Conservation (phyloP, 2,797 vertebrate species). For the Amniataba percoides region DNA sequence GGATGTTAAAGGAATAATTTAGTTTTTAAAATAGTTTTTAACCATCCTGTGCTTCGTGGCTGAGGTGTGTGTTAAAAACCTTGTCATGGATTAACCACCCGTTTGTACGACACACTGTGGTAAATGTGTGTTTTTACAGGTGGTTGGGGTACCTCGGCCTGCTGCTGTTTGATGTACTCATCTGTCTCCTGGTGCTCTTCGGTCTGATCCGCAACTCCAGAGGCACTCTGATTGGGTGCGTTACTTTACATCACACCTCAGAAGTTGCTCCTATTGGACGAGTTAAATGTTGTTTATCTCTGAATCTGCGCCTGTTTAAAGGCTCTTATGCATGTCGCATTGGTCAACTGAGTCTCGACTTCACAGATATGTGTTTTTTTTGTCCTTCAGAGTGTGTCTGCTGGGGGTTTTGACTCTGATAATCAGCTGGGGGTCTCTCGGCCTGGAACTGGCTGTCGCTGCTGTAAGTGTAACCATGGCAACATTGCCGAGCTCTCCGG, state of each 20-base stretch:
- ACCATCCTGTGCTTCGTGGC: background rate
- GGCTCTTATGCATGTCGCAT: background rate
- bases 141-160: conserved; percentile 94
- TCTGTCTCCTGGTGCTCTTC: conserved; percentile 94
- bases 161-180: conserved; percentile 92
- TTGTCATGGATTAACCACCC: background rate
- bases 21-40: background rate
- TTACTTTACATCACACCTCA: background rate
- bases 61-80: background rate
- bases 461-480: conserved; percentile 90
- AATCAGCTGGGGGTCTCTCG: conserved; percentile 94
- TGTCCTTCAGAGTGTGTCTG: conserved; percentile 90
- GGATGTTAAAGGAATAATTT: background rate
- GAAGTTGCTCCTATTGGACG: conserved; percentile 25
- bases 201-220: conserved; percentile 96
- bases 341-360: background rate
- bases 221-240: conserved; percentile 88
- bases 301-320: background rate
- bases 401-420: conserved; percentile 93
- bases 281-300: background rate
- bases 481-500: conserved; percentile 63
- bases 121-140: conserved; percentile 73
- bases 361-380: conserved; percentile 17
- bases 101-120: background rate
- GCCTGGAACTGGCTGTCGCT: conserved; percentile 91